Evolutionary conservation across 2,113 vertebrate species (phyloP), one percentile per base, ranked within the genome.

Genomic region (Pygoscelis antarcticus): DNA sequence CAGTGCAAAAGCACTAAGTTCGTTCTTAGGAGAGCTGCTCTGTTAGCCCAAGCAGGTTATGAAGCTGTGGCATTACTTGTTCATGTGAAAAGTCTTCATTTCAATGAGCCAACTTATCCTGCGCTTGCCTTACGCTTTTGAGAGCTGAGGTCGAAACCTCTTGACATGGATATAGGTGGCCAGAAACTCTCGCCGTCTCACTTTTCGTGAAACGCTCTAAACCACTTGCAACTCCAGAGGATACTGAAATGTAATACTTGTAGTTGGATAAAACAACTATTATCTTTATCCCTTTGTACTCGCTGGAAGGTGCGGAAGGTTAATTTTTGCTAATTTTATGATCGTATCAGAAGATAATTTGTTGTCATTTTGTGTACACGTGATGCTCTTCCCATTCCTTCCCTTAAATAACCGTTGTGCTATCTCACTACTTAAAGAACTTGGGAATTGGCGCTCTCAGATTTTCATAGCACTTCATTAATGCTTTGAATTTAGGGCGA

Each of bases 401-500:
- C 74, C 54, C 27, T 91, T 66, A 19, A 72, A 60, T 38, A 68
- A n/a, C 2, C 3, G 61, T 47, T 91, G 44, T 44, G 36, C 54
- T 82, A 2, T 85, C 64, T 81, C 47, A 34, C 61, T 81, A 34
- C 55, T 16, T 83, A 34, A 54, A 93, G 55, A 89, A 62, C 38
- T 58, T 2, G 1, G 51, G 51, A 86, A 40, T 4, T 70, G 38
- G 14, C 30, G 8, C 42, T 38, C 17, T 3, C 38, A 42, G 86
- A 46, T 81, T 91, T 92, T 83, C 34, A 2, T 29, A 83, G 68
- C 83, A 78, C 80, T 74, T 90, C 54, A 38, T 93, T 88, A 92
- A 60, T 75, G 55, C 44, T 88, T 89, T 92, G 68, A 86, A 78
- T 81, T 65, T 61, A 54, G 83, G 49, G 55, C 49, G 83, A 10